Conservation (phyloP, 2,113 vertebrate genomes). For the Girardinichthys multiradiatus region DNA sequence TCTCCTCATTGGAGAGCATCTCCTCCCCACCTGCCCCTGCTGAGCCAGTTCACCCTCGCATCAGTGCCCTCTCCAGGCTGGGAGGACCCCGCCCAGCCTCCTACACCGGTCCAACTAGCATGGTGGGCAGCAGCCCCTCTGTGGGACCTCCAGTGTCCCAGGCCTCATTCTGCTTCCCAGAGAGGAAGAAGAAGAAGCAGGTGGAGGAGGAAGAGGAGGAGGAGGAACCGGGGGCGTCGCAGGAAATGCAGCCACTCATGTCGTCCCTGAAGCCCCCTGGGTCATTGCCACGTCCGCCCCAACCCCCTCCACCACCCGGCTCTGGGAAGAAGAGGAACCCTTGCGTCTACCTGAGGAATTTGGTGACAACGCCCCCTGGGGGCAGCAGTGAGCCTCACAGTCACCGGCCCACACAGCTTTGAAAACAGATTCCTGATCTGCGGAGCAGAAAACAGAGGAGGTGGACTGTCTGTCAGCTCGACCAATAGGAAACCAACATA, state of each 20-base stretch:
- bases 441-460: neutral
- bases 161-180: constrained; percentile 82
- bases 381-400: constrained; percentile 55
- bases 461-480: neutral
- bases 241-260: constrained; percentile 91
- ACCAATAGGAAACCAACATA: constrained; percentile 26
- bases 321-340: constrained; percentile 79
- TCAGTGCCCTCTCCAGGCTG: constrained; percentile 76
- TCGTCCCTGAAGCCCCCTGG: constrained; percentile 71
- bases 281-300: constrained; percentile 66
- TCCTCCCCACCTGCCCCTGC: constrained; percentile 85
- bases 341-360: constrained; percentile 81
- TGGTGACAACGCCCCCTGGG: constrained; percentile 72
- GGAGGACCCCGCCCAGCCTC: constrained; percentile 61
- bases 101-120: constrained; percentile 57
- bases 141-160: constrained; percentile 49
- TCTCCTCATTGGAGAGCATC: constrained; percentile 93
- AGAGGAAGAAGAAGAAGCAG: constrained; percentile 77
- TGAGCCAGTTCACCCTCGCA: constrained; percentile 73
- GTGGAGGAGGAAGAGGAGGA: constrained; percentile 60
- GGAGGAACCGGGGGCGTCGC: constrained; percentile 60
- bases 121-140: constrained; percentile 34
- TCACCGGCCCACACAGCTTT: constrained; percentile 80
- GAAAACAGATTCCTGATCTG: neutral
- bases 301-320: constrained; percentile 42